Percentiles rank a stretch among this genome's conserved stretches.
Evolutionary conservation across 2,888 invertebrate species (phyloP).

Genomic region (Therioaphis trifolii): DNA sequence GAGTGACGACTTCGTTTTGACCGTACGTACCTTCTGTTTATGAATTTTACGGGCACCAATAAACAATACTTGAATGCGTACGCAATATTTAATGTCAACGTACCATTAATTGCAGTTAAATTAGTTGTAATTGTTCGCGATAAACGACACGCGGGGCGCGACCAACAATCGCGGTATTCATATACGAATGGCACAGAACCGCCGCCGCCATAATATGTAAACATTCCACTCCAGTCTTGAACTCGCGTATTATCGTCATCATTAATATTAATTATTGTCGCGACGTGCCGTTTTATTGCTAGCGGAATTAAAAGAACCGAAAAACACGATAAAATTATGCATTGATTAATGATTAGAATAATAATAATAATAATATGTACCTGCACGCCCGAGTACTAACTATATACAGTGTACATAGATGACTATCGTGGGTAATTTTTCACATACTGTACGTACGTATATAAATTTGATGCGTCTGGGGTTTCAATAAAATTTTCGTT

Average conservation of each 20-base stretch:
- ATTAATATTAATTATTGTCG: neutral
- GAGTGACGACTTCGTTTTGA: too few relatives aligned
- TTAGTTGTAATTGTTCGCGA: neutral
- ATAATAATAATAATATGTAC: neutral
- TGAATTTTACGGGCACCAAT: too few relatives aligned
- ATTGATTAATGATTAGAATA: neutral
- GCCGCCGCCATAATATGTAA: neutral
- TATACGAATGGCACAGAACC: neutral
- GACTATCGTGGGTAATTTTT: neutral
- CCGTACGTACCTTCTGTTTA: too few relatives aligned
- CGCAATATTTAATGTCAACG: too few relatives aligned
- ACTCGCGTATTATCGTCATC: neutral
- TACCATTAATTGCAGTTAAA: neutral
- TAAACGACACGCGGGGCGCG: too few relatives aligned
- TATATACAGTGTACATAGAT: too few relatives aligned
- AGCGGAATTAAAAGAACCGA: too few relatives aligned
- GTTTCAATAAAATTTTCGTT: conserved; percentile 2
- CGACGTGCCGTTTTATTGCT: neutral
- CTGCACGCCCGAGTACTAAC: too few relatives aligned
- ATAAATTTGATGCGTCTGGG: neutral
- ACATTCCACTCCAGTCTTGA: neutral
- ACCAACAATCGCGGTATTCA: too few relatives aligned
- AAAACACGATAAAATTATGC: neutral
- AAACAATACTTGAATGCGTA: too few relatives aligned
- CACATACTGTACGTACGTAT: neutral